Base-by-base conservation (phyloP, 2,113 vertebrate genomes). In the Callopanchax toddi region DNA sequence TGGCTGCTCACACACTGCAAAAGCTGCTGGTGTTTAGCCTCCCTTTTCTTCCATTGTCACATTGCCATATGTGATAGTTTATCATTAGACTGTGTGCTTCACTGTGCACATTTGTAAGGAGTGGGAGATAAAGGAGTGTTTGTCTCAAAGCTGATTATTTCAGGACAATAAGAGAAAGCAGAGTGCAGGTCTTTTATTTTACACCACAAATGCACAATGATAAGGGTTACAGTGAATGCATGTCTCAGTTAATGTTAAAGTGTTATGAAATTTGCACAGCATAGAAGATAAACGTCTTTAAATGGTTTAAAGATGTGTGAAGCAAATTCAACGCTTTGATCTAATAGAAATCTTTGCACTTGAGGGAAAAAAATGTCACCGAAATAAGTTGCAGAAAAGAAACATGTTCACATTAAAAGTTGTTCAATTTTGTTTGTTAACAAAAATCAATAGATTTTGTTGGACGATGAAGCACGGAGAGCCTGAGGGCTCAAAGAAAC, bases 361-460 rank as follows among this genome's bases (percentile, higher is more conserved):
- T 32, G 3, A n/a, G n/a, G 29, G 29, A 32, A 6, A 21, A 46
- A 46, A 20, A 21, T 11, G 21, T 21, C 18, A 22, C 44, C 22
- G 3, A 22, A 6, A 46, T 22, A 46, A 11, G 29, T 32, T 32
- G 10, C 44, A 21, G 10, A 46, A 22, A 13, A 22, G 20, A 4
- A 46, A n/a, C 26, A 37, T 46, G 39, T 50, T 78, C 57, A 55
- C 36, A 15, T 23, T 18, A 67, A 64, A 37, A 32, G 26, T 46
- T 48, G n/a, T 11, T 50, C 44, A 17, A 2, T 67, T 6, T 55
- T 60, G 16, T 48, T 44, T 57, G 70, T 26, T n/a, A 52, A 72
- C 51, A 79, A 72, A 71, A 42, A 60, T 67, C 72, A 59, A 67
- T 77, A 71, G 49, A 69, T 59, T 40, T 45, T 80, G 52, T 56